Evolutionary conservation across 2,113 vertebrate genomes (phyloP).

Genomic region (Pseudopodoces humilis): DNA sequence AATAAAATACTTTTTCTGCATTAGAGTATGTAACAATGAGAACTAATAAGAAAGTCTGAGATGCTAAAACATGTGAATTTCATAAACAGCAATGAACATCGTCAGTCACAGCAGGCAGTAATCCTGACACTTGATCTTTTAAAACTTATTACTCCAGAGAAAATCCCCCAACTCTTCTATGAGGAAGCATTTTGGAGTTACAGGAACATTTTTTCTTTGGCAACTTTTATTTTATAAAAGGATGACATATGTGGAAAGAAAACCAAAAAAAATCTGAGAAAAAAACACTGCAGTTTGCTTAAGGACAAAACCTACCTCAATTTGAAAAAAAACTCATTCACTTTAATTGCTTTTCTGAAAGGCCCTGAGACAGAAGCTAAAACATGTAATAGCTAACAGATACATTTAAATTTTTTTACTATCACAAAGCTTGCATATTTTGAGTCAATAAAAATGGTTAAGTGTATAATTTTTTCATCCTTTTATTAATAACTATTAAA

Average conservation of each 20-base stretch:
- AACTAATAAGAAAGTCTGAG: neutral
- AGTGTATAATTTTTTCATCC: fast-evolving
- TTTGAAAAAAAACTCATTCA: neutral
- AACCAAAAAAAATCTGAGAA: neutral
- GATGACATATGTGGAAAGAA: neutral
- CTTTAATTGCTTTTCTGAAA: neutral
- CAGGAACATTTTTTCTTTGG: neutral
- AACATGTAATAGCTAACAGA: neutral
- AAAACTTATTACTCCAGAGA: neutral
- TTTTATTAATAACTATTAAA: neutral
- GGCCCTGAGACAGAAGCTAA: neutral
- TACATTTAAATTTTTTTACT: neutral
- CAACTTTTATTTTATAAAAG: neutral
- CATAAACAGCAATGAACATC: neutral
- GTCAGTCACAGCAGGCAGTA: neutral
- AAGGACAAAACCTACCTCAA: neutral
- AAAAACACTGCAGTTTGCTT: neutral
- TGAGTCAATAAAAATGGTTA: neutral
- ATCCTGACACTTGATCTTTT: neutral
- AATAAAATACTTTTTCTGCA: neutral
- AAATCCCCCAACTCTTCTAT: neutral
- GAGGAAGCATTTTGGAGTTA: neutral
- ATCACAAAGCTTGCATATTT: neutral
- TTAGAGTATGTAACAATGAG: neutral
- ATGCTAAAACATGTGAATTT: neutral